These are phyloP conservation scores for Epinephelus cyanopodus DNA, from an alignment of 2,113 vertebrate genomes.

Conservation along the genomic window DNA sequence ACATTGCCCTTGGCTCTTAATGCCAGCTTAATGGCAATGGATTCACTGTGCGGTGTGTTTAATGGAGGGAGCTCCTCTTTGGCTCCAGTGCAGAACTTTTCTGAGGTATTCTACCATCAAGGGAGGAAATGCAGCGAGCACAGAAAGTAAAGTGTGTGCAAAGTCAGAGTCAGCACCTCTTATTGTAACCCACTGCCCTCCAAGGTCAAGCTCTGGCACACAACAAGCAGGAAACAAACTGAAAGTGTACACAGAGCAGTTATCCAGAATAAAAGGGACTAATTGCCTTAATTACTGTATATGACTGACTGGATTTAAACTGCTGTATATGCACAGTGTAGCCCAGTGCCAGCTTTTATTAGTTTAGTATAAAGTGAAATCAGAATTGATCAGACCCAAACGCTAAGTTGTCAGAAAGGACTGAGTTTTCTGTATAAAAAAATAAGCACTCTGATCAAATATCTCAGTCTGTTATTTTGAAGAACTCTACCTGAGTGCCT, in stretches of 20 bases:
- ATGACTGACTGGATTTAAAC: slow-evolving; percentile 12
- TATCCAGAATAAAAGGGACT: neutral
- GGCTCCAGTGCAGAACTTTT: slow-evolving; percentile 56
- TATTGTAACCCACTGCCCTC: slow-evolving; percentile 19
- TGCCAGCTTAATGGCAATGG: neutral
- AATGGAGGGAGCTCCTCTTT: neutral
- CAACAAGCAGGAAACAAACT: slow-evolving; percentile 2
- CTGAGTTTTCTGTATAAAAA: neutral
- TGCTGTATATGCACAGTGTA: neutral
- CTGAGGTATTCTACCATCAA: neutral
- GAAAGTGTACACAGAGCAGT: neutral
- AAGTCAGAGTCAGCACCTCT: slow-evolving; percentile 20
- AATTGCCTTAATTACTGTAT: slow-evolving; percentile 1
- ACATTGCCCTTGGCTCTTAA: slow-evolving; percentile 38
- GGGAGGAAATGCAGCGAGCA: slow-evolving; percentile 15
- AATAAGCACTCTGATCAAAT: neutral
- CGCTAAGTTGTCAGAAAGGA: neutral
- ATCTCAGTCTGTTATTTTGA: neutral
- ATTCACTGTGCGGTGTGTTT: neutral
- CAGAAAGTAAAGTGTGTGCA: slow-evolving; percentile 41
- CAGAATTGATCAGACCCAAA: neutral
- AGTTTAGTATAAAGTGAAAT: too few relatives aligned
- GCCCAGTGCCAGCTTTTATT: neutral
- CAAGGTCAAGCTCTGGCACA: slow-evolving; percentile 59
- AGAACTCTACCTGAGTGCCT: neutral